A percentile compares a stretch with the other conserved stretches of the same genome.
Conservation (phyloP, 1,140 invertebrate genomes). For the Hyposmocoma kahamanoa region DNA sequence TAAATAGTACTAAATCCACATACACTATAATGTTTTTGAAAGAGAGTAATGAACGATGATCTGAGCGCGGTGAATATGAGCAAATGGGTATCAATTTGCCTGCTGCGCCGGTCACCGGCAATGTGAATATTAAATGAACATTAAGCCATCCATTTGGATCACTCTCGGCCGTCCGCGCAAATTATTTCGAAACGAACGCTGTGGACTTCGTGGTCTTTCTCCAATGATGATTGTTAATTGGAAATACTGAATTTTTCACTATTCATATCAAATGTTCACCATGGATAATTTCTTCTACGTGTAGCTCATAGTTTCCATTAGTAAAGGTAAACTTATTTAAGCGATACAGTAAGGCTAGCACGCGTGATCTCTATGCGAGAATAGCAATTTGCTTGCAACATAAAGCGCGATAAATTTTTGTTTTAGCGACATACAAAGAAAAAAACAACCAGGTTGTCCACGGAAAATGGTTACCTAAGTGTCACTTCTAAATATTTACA, state of each 20-base stretch:
- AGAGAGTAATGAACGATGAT: constrained; percentile 12
- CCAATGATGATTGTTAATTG: neutral
- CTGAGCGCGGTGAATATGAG: constrained; percentile 40
- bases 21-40: too few relatives aligned
- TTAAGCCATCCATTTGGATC: constrained; percentile 63
- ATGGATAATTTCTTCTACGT: neutral
- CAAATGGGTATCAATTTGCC: constrained; percentile 58
- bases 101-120: constrained; percentile 37
- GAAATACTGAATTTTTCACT: neutral
- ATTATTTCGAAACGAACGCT: constrained; percentile 43
- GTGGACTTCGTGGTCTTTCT: neutral
- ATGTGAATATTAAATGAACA: constrained; percentile 67
- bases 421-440: too few relatives aligned
- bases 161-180: constrained; percentile 50
- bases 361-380: too few relatives aligned
- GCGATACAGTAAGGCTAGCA: neutral
- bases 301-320: neutral
- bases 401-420: too few relatives aligned
- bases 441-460: too few relatives aligned
- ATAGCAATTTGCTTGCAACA: too few relatives aligned
- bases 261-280: neutral
- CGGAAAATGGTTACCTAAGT: neutral
- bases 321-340: neutral
- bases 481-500: too few relatives aligned
- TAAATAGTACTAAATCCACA: too few relatives aligned